Conservation (phyloP, 2,113 vertebrate genomes). For the Takifugu bimaculatus region DNA sequence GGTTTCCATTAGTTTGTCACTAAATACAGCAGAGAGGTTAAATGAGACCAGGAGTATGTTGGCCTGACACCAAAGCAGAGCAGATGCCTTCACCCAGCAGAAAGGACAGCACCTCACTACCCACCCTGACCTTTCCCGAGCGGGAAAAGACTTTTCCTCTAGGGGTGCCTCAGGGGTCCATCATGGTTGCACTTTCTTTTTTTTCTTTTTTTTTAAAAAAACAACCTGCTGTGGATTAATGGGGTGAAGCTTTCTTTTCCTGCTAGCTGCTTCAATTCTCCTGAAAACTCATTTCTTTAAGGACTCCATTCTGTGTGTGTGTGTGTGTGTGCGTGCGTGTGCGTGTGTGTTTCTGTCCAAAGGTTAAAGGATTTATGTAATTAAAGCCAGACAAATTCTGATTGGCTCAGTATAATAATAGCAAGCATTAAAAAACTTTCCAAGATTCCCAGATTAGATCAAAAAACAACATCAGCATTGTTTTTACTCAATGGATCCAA, state of each 20-base stretch:
- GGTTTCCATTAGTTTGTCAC: background rate
- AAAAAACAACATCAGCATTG: too few species aligned
- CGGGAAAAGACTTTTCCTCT: background rate
- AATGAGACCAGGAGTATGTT: constrained; percentile 23
- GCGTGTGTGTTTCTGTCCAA: too few species aligned
- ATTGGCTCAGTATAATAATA: too few species aligned
- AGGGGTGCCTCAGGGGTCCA: constrained; percentile 13
- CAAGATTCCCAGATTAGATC: too few species aligned
- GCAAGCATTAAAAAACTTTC: too few species aligned
- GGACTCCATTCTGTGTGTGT: too few species aligned
- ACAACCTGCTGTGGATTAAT: too few species aligned
- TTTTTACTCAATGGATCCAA: too few species aligned
- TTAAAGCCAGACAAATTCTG: too few species aligned
- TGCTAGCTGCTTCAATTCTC: background rate
- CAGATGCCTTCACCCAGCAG: constrained; percentile 76
- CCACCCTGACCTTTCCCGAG: background rate
- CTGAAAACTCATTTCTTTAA: background rate
- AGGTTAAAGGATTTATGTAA: too few species aligned
- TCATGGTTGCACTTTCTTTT: background rate
- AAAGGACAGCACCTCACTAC: background rate
- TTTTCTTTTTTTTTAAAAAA: background rate
- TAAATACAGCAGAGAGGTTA: constrained; percentile 9
- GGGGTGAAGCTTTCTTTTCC: background rate
- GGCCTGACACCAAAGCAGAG: constrained; percentile 48
- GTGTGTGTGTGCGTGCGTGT: too few species aligned